Evolutionary conservation across 2,888 invertebrate genomes (phyloP).

Genomic region (Myopa testacea): DNA sequence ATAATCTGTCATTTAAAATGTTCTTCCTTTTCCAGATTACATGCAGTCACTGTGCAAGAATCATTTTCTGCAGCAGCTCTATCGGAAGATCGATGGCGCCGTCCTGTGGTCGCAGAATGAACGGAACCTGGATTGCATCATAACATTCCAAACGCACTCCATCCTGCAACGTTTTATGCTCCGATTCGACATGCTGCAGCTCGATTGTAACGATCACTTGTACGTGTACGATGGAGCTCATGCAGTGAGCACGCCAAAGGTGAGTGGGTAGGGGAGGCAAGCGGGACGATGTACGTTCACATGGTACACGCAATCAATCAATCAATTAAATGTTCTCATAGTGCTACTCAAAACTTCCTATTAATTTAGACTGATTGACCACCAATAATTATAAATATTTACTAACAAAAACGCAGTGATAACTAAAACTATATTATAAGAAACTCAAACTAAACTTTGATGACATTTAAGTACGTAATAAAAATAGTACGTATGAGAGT

Average conservation of each 20-base stretch:
- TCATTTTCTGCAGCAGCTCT: conserved; percentile 88
- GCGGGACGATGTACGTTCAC: too few species aligned
- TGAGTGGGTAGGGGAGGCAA: conserved; percentile 64
- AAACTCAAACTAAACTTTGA: too few species aligned
- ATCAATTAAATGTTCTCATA: too few species aligned
- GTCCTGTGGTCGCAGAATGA: conserved; percentile 91
- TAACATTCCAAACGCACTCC: conserved; percentile 95
- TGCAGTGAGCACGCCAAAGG: conserved; percentile 88
- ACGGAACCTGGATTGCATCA: conserved; percentile 89
- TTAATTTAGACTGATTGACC: too few species aligned
- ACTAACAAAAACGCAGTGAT: too few species aligned
- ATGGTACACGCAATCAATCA: too few species aligned
- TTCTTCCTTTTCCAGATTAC: conserved; percentile 73
- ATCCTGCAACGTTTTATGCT: conserved; percentile 94
- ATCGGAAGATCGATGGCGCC: conserved; percentile 91
- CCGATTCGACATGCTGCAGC: conserved; percentile 89
- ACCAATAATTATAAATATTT: too few species aligned
- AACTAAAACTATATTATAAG: too few species aligned
- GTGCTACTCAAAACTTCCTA: too few species aligned
- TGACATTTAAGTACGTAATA: too few species aligned
- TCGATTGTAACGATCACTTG: conserved; percentile 94
- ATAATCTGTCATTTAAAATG: neutral
- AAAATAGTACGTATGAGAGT: too few species aligned
- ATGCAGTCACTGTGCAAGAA: conserved; percentile 92
- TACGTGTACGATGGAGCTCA: conserved; percentile 94